These are phyloP conservation scores for Paracentrotus lividus DNA, from an alignment of 53 echinoderm and acorn worm genomes.

Conservation along the genomic window DNA sequence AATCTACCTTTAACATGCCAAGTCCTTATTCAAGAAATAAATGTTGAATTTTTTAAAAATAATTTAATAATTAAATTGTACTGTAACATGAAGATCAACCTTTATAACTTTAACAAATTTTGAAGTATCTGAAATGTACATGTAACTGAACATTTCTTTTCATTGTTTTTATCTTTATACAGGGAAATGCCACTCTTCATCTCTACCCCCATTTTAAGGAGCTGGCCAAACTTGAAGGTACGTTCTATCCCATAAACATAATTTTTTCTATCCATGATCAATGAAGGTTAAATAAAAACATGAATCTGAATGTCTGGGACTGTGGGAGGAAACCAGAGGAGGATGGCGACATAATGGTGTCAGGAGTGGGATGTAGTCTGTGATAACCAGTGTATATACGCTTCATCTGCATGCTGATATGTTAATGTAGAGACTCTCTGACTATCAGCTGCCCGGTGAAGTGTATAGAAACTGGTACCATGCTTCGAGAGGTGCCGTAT, in stretches of 20 bases:
- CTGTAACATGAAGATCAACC: too few relatives aligned
- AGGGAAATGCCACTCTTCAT: conserved; percentile 99
- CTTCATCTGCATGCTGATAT: conserved; percentile 99
- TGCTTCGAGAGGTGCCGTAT: not conserved
- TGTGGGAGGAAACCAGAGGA: not conserved
- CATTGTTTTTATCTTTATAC: conserved; percentile 35
- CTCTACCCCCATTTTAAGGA: conserved; percentile 99
- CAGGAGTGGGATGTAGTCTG: conserved; percentile 10
- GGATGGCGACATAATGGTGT: not conserved
- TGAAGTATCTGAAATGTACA: too few relatives aligned
- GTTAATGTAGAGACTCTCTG: conserved; percentile 57
- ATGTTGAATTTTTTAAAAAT: too few relatives aligned
- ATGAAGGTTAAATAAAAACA: too few relatives aligned
- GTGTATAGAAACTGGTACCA: conserved; percentile 85
- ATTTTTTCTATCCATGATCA: too few relatives aligned
- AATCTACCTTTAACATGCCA: too few relatives aligned
- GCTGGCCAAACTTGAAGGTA: conserved; percentile 96
- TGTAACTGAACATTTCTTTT: too few relatives aligned
- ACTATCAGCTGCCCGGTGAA: conserved; percentile 99
- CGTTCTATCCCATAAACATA: not conserved
- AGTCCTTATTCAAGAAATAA: too few relatives aligned
- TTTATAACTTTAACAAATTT: too few relatives aligned
- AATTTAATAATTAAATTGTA: too few relatives aligned
- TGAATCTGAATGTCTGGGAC: not conserved
- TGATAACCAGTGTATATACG: conserved; percentile 73